Percentiles rank a stretch among this genome's conserved stretches.
These are phyloP conservation scores for Cygnus atratus DNA, from an alignment of 2,113 vertebrate genomes.

Conservation along the genomic window DNA sequence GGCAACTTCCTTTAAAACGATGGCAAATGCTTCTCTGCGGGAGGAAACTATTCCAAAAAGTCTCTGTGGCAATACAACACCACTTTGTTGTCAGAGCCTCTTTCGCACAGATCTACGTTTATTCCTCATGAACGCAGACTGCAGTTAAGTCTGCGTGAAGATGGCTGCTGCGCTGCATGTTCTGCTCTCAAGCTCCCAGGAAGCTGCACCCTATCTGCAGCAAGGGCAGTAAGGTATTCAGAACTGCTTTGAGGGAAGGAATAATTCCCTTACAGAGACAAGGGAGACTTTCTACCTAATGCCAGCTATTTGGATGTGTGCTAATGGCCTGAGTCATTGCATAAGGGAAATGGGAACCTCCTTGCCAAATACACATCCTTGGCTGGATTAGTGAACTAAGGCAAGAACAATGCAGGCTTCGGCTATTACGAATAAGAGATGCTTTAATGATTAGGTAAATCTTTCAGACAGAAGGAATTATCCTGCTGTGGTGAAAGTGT, in stretches of 20 bases:
- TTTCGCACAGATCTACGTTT: neutral
- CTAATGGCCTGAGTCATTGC: slow-evolving; percentile 34
- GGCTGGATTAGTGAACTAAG: neutral
- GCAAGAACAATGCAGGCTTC: slow-evolving; percentile 19
- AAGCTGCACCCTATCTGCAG: neutral
- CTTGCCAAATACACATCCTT: slow-evolving; percentile 35
- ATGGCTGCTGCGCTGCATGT: neutral
- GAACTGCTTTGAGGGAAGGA: neutral
- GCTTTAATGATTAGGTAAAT: neutral
- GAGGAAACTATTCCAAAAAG: neutral
- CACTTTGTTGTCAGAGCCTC: slow-evolving; percentile 2
- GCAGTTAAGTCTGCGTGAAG: neutral
- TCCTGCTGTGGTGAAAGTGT: neutral
- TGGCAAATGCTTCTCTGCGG: neutral
- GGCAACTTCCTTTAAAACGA: slow-evolving; percentile 1
- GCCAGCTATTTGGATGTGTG: slow-evolving; percentile 1
- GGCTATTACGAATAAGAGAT: slow-evolving; percentile 8
- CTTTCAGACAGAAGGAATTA: neutral
- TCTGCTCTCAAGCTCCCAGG: neutral
- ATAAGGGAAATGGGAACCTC: neutral
- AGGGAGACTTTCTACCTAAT: neutral
- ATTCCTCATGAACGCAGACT: neutral
- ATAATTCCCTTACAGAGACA: neutral
- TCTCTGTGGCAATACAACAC: neutral
- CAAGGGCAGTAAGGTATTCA: neutral